Percentiles rank a stretch among this genome's conserved stretches.
phyloP scores from a whole-genome alignment of 2,888 invertebrate species.

The Drosophila peninsularis region DNA sequence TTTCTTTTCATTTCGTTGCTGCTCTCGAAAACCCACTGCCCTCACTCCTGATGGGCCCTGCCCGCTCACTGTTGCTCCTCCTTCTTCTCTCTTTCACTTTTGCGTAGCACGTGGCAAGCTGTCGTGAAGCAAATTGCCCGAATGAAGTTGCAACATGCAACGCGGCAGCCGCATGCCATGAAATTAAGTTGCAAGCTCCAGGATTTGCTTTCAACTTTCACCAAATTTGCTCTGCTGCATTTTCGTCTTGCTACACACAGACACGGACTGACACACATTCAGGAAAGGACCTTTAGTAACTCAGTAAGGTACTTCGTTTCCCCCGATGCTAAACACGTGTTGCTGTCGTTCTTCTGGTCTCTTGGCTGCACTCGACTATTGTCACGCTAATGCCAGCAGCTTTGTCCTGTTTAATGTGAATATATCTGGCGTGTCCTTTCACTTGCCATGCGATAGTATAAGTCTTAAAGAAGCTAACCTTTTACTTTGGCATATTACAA shows the following conservation, averaged over 20 bases:
- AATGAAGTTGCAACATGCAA: conserved; percentile 72
- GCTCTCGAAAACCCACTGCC: conserved; percentile 50
- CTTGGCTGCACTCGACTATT: conserved; percentile 69
- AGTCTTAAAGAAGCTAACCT: too few relatives aligned
- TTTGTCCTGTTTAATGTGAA: conserved; percentile 72
- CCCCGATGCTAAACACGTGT: conserved; percentile 66
- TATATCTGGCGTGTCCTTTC: conserved; percentile 23
- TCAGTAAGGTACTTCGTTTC: conserved; percentile 52
- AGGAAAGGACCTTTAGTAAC: conserved; percentile 27
- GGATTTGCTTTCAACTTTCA: conserved; percentile 77
- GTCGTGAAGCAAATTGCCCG: conserved; percentile 74
- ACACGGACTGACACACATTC: conserved; percentile 15
- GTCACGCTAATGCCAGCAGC: conserved; percentile 73
- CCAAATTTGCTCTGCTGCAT: conserved; percentile 60
- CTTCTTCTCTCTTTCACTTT: not conserved
- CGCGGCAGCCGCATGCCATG: conserved; percentile 67
- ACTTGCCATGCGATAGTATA: not conserved
- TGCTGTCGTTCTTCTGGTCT: conserved; percentile 61
- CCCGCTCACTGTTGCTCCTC: not conserved
- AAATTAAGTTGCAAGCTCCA: conserved; percentile 78
- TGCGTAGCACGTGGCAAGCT: conserved; percentile 64
- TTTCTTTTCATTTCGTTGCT: conserved; percentile 67
- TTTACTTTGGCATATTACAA: not conserved
- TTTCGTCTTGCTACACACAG: conserved; percentile 24
- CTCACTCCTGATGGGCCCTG: conserved; percentile 2